Evolutionary conservation across 1,140 invertebrate species (phyloP), one percentile per base, ranked within the genome.

Genomic region (Ceratina japonica): DNA sequence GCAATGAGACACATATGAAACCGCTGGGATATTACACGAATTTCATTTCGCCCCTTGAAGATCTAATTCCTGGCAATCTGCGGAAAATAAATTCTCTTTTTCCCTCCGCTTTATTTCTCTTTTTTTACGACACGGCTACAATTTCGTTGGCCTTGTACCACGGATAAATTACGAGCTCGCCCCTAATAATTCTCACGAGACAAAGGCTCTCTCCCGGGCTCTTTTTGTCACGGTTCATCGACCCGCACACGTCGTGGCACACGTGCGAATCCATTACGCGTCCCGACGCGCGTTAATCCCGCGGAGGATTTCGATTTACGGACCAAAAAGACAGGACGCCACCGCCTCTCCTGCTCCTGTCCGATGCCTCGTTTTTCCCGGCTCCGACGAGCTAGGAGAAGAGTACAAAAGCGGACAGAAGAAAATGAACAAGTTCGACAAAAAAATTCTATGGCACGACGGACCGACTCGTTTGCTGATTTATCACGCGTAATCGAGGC

Each of bases 181-280:
- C 22, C 18, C 24, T 63, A 27, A 63, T 63, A 63, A 63, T 52
- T 63, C 59, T 20, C 24, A 2, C 37, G n/a, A 62, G 59, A 52
- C 44, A 12, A 62, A 20, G 7, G 1, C 22, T 3, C 8, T 22
- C 16, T 22, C 16, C 4, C 31, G 5, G 2, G 51, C 27, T 56
- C n/a, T 37, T 31, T n/a, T 13, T 75, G 3, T 20, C 16, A 27
- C 15, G 22, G 18, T 20, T 75, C 52, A 56, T 4, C 18, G 63
- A 49, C 31, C 56, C 20, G 8, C 22, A 16, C n/a, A 8, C 15
- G 0, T 16, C 2, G 15, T 24, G 37, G 37, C 44, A 52, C 51
- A 3, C 20, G 31, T 16, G 62, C 62, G 15, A 75, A 66, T 24
- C 52, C 22, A 75, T 75, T 59, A 66, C 63, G 52, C 63, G 16